Evolutionary conservation across 2,113 vertebrate genomes (phyloP).

Genomic region (Erinaceus europaeus): DNA sequence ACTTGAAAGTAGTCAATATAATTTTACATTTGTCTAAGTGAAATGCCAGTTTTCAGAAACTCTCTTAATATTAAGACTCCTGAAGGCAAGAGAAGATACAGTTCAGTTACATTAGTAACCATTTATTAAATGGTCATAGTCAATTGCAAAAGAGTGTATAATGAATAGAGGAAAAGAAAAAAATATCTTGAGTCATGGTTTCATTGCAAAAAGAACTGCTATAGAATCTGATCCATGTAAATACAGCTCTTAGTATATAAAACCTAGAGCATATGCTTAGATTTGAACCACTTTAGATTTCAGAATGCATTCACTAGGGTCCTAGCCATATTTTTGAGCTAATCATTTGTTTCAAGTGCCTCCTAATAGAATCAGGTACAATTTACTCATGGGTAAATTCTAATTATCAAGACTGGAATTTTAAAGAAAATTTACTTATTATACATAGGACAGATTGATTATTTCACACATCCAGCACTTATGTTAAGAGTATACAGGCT

Average conservation of each 20-base stretch:
- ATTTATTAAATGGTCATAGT: conserved; percentile 26
- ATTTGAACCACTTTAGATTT: background rate
- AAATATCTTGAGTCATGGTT: background rate
- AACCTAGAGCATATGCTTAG: conserved; percentile 18
- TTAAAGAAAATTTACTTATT: background rate
- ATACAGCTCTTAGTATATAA: background rate
- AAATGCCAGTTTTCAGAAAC: background rate
- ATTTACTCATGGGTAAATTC: background rate
- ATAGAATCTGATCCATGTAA: background rate
- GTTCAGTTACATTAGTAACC: conserved; percentile 37
- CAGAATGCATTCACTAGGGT: background rate
- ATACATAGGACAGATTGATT: background rate
- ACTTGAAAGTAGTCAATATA: background rate
- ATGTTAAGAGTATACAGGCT: background rate
- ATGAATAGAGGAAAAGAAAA: conserved; percentile 40
- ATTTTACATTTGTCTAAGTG: conserved; percentile 29
- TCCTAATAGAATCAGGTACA: background rate
- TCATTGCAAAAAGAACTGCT: conserved; percentile 18
- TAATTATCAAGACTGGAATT: background rate
- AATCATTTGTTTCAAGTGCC: background rate
- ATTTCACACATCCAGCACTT: background rate
- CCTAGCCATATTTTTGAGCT: background rate
- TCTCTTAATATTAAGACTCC: background rate
- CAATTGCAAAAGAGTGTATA: conserved; percentile 1
- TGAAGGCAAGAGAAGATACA: background rate